Conservation (phyloP, 2,113 vertebrate species). For the Malaclemys terrapin region DNA sequence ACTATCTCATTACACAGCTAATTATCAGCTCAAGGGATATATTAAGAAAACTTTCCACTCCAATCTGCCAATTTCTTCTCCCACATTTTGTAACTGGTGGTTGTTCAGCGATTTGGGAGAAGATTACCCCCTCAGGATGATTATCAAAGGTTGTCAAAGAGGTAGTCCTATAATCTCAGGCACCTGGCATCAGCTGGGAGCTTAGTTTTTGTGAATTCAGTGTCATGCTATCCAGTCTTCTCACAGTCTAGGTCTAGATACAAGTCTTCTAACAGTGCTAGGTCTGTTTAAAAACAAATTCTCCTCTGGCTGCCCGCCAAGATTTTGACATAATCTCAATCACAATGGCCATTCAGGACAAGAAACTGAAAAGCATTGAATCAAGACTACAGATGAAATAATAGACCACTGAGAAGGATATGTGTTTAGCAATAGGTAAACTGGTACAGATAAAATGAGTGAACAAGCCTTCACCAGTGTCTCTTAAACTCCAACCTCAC, state of each 20-base stretch:
- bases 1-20: not conserved
- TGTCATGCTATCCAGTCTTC: not conserved
- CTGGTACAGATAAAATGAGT: not conserved
- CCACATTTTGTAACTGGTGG: fast-evolving
- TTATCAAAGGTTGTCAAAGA: not conserved
- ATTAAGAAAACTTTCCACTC: not conserved
- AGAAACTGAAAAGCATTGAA: conserved; percentile 13
- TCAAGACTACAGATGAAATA: not conserved
- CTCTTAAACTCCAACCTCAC: not conserved
- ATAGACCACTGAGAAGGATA: not conserved
- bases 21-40: not conserved
- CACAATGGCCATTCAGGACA: not conserved
- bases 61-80: not conserved
- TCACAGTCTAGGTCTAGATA: not conserved
- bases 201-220: not conserved
- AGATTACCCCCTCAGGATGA: not conserved
- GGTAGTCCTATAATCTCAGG: not conserved
- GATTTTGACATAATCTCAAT: not conserved
- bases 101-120: not conserved
- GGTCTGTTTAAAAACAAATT: conserved; percentile 4
- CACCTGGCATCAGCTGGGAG: not conserved
- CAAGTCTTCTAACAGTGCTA: not conserved
- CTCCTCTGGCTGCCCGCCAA: not conserved
- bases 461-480: not conserved
- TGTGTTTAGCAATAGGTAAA: not conserved